Evolutionary conservation across 64 coral and sea anemone species (phyloP).

Genomic region (Actinia equina): DNA sequence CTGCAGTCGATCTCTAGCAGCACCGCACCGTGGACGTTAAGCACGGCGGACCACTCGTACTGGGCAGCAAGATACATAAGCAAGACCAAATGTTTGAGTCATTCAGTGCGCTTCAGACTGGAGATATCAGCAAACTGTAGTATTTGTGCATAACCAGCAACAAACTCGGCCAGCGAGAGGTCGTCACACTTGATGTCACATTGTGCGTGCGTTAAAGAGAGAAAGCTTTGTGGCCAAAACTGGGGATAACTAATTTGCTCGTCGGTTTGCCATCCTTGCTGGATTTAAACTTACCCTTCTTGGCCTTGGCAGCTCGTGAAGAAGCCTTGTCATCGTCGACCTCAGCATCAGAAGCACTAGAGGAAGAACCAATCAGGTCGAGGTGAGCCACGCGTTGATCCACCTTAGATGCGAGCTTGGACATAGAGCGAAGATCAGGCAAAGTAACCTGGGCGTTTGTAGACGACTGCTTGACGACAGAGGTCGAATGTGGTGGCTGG

Average conservation of each 20-base stretch:
- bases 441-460: not conserved
- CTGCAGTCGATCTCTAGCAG: conserved; percentile 40
- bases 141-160: conserved; percentile 38
- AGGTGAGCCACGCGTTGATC: conserved; percentile 16
- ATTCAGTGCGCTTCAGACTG: not conserved
- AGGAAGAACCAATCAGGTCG: not conserved
- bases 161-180: conserved; percentile 38
- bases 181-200: conserved; percentile 48
- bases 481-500: too few species aligned
- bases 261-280: conserved; percentile 50
- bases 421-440: conserved; percentile 28
- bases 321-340: not conserved
- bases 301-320: not conserved
- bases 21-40: conserved; percentile 42
- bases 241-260: conserved; percentile 25
- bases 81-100: conserved; percentile 26
- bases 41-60: conserved; percentile 40
- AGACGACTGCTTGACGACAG: too few species aligned
- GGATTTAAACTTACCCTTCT: conserved; percentile 36
- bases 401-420: not conserved
- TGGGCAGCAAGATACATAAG: conserved; percentile 39
- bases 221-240: conserved; percentile 47
- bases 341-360: not conserved
- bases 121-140: not conserved
- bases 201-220: conserved; percentile 24